Conservation (phyloP, 2,113 vertebrate genomes). For the Clarias gariepinus region DNA sequence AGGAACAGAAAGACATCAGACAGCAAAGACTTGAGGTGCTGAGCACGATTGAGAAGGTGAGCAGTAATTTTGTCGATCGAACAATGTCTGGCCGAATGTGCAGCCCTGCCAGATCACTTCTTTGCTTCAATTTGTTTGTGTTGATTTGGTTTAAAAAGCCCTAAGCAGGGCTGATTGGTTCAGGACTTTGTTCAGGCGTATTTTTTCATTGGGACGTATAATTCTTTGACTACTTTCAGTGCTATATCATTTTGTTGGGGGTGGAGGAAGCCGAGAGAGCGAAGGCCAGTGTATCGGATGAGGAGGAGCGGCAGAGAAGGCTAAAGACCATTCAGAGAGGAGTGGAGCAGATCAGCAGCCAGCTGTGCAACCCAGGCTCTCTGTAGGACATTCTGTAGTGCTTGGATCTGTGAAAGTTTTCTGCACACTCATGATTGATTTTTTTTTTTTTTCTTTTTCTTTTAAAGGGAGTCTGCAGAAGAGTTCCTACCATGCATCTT, state of each 20-base stretch:
- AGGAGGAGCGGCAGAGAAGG: conserved; percentile 63
- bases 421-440: background rate
- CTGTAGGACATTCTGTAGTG: conserved; percentile 56
- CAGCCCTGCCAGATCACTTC: background rate
- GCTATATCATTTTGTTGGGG: conserved; percentile 83
- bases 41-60: conserved; percentile 85
- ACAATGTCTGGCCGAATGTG: background rate
- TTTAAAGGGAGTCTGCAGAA: conserved; percentile 75
- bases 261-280: conserved; percentile 78
- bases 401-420: background rate
- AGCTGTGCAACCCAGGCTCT: conserved; percentile 64
- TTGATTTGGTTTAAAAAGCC: background rate
- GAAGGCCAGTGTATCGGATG: conserved; percentile 62
- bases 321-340: conserved; percentile 71
- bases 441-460: background rate
- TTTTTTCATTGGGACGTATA: background rate
- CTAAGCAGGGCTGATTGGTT: background rate
- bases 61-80: background rate
- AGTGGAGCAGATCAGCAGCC: conserved; percentile 78
- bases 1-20: conserved; percentile 75
- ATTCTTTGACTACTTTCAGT: conserved; percentile 61
- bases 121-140: background rate
- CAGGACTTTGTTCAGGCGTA: background rate
- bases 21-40: conserved; percentile 80
- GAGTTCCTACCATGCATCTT: conserved; percentile 86